Evolutionary conservation across 1,140 invertebrate genomes (phyloP).

Genomic region (Asbolus verrucosus): DNA sequence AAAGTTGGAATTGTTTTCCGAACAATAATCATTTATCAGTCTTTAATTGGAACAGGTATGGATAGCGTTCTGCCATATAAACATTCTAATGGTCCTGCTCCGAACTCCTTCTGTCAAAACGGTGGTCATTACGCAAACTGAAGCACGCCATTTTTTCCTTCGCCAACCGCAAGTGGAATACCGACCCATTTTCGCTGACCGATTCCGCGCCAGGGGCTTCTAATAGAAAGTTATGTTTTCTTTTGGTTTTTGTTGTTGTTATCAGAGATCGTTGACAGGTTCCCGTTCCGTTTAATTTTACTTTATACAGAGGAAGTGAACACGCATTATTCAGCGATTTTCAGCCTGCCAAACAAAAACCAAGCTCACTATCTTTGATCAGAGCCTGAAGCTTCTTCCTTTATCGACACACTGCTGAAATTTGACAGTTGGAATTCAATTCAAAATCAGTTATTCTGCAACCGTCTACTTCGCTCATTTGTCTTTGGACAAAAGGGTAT

Average conservation of each 20-base stretch:
- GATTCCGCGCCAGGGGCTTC: background rate
- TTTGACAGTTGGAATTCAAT: no score
- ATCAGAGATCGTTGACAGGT: background rate
- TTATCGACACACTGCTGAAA: no score
- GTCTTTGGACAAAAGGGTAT: no score
- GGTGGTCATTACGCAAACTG: conserved; percentile 24
- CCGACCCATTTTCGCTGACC: background rate
- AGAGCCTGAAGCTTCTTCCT: background rate
- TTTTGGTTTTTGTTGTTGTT: background rate
- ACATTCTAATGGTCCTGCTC: conserved; percentile 62
- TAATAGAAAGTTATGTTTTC: conserved; percentile 1
- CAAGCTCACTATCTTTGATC: background rate
- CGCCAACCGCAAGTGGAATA: background rate
- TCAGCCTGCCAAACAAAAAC: background rate
- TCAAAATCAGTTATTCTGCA: no score
- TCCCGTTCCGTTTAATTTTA: background rate
- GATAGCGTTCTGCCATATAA: conserved; percentile 60
- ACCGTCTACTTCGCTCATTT: no score
- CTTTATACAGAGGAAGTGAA: background rate
- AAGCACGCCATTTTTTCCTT: background rate
- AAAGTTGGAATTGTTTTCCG: conserved; percentile 63
- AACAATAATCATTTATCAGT: conserved; percentile 64
- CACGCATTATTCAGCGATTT: background rate
- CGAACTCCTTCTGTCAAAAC: conserved; percentile 60
- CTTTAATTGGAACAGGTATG: conserved; percentile 63